These are phyloP conservation scores for Xyrauchen texanus DNA, from an alignment of 2,113 vertebrate species.

Conservation along the genomic window DNA sequence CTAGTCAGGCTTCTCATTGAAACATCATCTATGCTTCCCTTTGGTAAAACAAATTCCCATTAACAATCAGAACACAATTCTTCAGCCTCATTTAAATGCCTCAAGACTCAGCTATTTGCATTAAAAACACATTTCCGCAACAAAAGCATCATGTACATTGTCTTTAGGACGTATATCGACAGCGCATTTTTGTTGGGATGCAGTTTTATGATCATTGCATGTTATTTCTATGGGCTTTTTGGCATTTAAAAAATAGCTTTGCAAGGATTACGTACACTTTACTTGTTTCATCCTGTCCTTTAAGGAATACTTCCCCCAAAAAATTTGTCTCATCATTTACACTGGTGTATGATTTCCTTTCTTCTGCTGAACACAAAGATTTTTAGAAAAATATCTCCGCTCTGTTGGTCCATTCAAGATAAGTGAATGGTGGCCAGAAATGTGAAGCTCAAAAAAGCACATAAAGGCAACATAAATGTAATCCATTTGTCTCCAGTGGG, in stretches of 20 bases:
- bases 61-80: background rate
- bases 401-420: too few species aligned
- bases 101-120: background rate
- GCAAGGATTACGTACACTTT: too few species aligned
- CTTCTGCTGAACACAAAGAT: too few species aligned
- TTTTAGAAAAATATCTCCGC: too few species aligned
- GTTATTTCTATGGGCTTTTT: background rate
- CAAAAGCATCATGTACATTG: background rate
- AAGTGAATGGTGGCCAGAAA: too few species aligned
- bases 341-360: too few species aligned
- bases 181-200: background rate
- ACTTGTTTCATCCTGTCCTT: too few species aligned
- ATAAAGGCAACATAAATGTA: too few species aligned
- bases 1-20: background rate
- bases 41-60: background rate
- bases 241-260: background rate
- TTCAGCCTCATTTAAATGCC: background rate
- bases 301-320: too few species aligned
- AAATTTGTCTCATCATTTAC: too few species aligned
- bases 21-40: background rate
- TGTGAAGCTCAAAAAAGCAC: too few species aligned
- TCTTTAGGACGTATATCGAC: background rate
- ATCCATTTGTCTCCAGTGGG: too few species aligned
- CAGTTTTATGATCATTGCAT: background rate
- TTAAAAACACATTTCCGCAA: background rate